Evolutionary conservation across 2,888 invertebrate genomes (phyloP), one percentile per base, ranked within the genome.

Genomic region (Hydrotaea diabolus): DNA sequence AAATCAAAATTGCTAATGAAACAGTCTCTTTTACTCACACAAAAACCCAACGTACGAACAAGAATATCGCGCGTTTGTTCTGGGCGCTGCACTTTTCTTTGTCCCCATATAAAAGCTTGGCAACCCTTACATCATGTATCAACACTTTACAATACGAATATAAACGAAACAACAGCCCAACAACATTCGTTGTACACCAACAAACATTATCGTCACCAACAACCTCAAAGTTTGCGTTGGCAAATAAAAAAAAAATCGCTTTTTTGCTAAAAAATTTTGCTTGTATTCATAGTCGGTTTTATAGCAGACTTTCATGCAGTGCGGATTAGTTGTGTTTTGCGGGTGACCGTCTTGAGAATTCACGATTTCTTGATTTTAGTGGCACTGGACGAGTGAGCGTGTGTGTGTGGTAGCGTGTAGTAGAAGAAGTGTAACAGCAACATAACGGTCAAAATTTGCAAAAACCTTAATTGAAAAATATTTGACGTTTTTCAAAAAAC

Each of bases 141-240:
- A 77, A 19, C 46, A 43, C 17, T 17, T 55, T 8, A 31, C 17
- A 72, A 9, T 73, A n/a, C 36, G 55, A 36, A 13, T 19, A 21
- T 49, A 49, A 69, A 11, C 46, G 46, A 75, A 75, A 39, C 57
- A 73, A 23, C 73, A 72, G 17, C n/a, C n/a, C 72, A 59, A 31
- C 57, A 73, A 23, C 73, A 31, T n/a, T n/a, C 31, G 7, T 31
- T 4, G 3, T 7, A 2, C 7, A 31, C 31, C 31, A 31, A 31
- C 31, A 31, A 7, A 55, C 36, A 72, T 19, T 19, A 39, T 2
- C 57, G 46, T 23, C 39, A n/a, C 73, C 43, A n/a, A n/a, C n/a
- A n/a, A n/a, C n/a, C n/a, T n/a, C n/a, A n/a, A n/a, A n/a, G n/a
- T 72, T 55, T 73, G 73, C 21, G 19, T 73, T 66, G 66, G 64